These are phyloP conservation scores for Chaetops frenatus DNA, from an alignment of 2,113 vertebrate genomes.

Conservation along the genomic window DNA sequence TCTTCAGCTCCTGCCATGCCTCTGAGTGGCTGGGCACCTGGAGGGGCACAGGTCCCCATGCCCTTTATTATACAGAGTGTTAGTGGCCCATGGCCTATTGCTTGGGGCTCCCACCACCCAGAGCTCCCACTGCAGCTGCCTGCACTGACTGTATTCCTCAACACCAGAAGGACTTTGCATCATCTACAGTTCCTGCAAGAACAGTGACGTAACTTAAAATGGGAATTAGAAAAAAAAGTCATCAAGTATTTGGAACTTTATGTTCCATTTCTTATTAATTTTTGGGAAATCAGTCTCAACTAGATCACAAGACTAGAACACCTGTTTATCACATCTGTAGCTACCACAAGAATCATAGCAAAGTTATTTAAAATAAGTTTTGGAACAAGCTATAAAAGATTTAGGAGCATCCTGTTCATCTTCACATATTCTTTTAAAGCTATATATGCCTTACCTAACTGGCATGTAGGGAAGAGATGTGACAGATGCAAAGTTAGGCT, in stretches of 20 bases:
- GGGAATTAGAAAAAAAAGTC: not conserved
- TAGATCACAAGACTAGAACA: not conserved
- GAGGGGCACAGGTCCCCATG: not conserved
- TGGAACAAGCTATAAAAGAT: not conserved
- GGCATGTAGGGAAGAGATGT: not conserved
- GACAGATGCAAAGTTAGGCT: not conserved
- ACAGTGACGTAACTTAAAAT: not conserved
- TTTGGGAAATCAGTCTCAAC: not conserved
- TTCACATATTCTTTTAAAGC: not conserved
- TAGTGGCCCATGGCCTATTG: accelerated
- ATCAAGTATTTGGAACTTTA: not conserved
- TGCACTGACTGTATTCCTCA: not conserved
- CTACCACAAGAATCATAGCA: not conserved
- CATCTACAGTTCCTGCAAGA: not conserved
- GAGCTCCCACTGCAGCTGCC: not conserved
- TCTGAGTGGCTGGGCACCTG: not conserved
- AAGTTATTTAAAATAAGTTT: not conserved
- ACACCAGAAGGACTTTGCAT: not conserved
- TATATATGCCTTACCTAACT: not conserved
- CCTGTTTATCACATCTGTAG: not conserved
- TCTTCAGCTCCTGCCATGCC: accelerated
- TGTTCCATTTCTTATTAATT: not conserved
- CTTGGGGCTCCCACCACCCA: too few species aligned
- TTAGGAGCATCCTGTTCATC: not conserved
- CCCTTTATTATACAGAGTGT: not conserved